phyloP scores from a whole-genome alignment of 2,113 vertebrate genomes.

The Oenanthe oenanthe region DNA sequence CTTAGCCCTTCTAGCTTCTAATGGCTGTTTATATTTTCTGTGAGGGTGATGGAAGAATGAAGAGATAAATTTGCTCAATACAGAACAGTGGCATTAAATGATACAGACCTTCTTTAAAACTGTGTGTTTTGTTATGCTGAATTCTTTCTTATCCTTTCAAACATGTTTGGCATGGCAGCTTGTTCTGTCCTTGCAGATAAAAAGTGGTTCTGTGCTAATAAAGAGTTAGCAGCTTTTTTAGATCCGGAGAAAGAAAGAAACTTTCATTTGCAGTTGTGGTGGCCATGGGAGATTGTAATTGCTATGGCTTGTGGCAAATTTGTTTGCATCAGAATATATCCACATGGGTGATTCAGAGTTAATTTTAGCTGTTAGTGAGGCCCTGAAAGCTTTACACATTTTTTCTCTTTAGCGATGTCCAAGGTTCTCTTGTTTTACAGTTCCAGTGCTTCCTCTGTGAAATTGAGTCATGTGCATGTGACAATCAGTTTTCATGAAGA shows the following conservation, averaged over 20 bases:
- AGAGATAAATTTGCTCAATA: not conserved
- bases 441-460: slow-evolving; percentile 68
- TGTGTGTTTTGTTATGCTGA: not conserved
- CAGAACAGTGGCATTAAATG: not conserved
- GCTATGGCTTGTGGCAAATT: not conserved
- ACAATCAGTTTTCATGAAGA: slow-evolving; percentile 79
- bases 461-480: slow-evolving; percentile 76
- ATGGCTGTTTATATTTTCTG: not conserved
- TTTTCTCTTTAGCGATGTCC: slow-evolving; percentile 72
- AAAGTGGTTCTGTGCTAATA: not conserved
- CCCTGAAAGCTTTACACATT: slow-evolving; percentile 52
- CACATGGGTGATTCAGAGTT: slow-evolving; percentile 51
- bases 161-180: not conserved
- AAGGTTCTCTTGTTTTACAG: slow-evolving; percentile 64
- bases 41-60: not conserved
- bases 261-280: not conserved
- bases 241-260: not conserved
- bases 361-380: slow-evolving; percentile 60
- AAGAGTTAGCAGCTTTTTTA: slow-evolving; percentile 31
- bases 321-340: slow-evolving; percentile 10
- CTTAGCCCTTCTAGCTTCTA: not conserved
- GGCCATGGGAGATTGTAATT: not conserved
- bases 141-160: slow-evolving; percentile 10
- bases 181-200: slow-evolving; percentile 38
- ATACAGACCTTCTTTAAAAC: slow-evolving; percentile 17